Conservation (phyloP, 1,140 invertebrate species). For the Drosophila athabasca region DNA sequence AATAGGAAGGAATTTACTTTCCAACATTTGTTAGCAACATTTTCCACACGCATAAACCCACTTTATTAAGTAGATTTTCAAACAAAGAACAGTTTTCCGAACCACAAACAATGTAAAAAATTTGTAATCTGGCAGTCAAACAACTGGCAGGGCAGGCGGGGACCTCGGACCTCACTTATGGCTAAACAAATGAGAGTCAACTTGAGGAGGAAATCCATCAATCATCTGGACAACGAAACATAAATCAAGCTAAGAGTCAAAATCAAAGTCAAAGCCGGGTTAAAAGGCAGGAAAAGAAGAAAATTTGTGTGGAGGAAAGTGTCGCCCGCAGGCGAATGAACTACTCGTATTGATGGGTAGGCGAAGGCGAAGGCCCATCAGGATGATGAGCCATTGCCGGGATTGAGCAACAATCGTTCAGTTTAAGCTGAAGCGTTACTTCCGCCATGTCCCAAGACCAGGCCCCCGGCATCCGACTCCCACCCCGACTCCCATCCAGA, state of each 20-base stretch:
- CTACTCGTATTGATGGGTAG: constrained; percentile 31
- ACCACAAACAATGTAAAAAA: constrained; percentile 8
- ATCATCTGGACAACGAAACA: constrained; percentile 65
- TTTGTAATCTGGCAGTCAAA: constrained; percentile 53
- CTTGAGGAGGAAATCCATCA: constrained; percentile 57
- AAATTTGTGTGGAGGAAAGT: constrained; percentile 5
- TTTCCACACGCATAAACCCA: too few relatives aligned
- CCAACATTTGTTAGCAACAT: too few relatives aligned
- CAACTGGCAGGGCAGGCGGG: constrained; percentile 5
- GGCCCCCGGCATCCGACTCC: constrained; percentile 2
- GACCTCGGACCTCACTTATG: constrained; percentile 24
- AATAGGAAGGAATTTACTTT: too few relatives aligned
- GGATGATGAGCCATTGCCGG: constrained; percentile 39
- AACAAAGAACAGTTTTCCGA: too few relatives aligned
- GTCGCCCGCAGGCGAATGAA: constrained; percentile 21
- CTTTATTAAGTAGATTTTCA: too few relatives aligned
- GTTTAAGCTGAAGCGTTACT: constrained; percentile 61
- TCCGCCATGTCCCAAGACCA: constrained; percentile 41
- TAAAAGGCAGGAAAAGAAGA: not conserved
- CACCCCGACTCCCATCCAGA: constrained; percentile 37
- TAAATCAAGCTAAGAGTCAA: constrained; percentile 68
- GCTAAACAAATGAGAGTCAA: constrained; percentile 34
- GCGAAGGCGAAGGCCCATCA: constrained; percentile 29
- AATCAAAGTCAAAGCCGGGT: constrained; percentile 9
- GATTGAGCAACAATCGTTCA: constrained; percentile 54